These are phyloP conservation scores for Zaprionus taronus DNA, from an alignment of 1,140 invertebrate species.

Conservation along the genomic window DNA sequence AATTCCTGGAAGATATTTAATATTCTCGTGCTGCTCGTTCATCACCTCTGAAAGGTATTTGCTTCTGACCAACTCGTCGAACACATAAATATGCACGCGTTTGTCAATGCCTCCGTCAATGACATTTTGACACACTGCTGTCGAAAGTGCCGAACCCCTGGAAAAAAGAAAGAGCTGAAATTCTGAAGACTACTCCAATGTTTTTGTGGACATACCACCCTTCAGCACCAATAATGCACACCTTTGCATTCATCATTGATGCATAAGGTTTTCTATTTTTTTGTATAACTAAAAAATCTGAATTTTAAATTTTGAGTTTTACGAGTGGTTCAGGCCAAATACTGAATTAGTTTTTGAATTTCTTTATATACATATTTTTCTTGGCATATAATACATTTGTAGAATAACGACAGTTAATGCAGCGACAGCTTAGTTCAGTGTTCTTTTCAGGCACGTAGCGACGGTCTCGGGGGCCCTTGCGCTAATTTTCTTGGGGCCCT, in stretches of 20 bases:
- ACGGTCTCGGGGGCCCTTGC: no score
- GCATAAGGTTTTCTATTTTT: conserved; percentile 15
- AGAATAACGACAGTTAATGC: conserved; percentile 30
- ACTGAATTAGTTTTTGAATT: background rate
- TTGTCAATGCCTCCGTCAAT: conserved; percentile 35
- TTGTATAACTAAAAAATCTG: conserved; percentile 3
- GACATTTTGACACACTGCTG: conserved; percentile 59
- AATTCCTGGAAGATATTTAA: conserved; percentile 70
- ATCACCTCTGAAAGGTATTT: conserved; percentile 60
- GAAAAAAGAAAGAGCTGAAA: conserved; percentile 6
- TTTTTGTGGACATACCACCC: conserved; percentile 52
- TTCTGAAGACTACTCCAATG: background rate
- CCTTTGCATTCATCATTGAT: conserved; percentile 37
- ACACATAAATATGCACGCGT: conserved; percentile 63
- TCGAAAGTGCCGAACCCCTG: conserved; percentile 70
- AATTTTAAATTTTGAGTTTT: background rate
- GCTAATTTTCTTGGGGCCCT: no score
- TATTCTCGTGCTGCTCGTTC: conserved; percentile 63
- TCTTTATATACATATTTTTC: background rate
- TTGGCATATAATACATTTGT: background rate
- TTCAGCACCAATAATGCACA: conserved; percentile 72
- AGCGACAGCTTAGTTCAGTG: conserved; percentile 31
- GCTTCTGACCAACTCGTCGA: conserved; percentile 52
- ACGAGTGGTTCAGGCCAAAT: conserved; percentile 6
- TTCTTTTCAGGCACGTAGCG: background rate